A percentile compares a stretch with the other conserved stretches of the same genome.
Evolutionary conservation across 2,888 invertebrate species (phyloP).

Genomic region (Temnothorax ravouxi): DNA sequence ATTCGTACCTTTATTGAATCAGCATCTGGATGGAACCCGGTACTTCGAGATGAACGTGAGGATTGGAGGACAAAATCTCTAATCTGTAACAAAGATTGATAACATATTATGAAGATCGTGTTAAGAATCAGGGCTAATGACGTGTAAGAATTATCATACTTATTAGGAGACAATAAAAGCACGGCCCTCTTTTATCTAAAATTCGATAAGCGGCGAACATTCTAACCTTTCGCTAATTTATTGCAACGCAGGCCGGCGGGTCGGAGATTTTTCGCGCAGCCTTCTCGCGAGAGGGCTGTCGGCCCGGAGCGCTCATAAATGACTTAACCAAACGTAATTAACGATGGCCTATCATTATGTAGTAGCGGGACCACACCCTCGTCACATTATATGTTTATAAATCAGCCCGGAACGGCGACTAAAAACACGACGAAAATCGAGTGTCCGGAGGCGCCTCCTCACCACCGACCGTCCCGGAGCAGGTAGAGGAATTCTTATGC

Average conservation of each 20-base stretch:
- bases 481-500: slow-evolving; percentile 87
- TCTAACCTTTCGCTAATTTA: slow-evolving; percentile 71
- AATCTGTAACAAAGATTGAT: slow-evolving; percentile 46
- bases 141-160: slow-evolving; percentile 42
- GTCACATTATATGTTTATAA: slow-evolving; percentile 87
- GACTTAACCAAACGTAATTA: slow-evolving; percentile 85
- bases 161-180: slow-evolving; percentile 43
- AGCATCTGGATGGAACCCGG: not conserved
- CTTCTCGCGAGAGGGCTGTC: slow-evolving; percentile 52
- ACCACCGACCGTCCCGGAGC: slow-evolving; percentile 67
- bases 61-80: not conserved
- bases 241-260: slow-evolving; percentile 60
- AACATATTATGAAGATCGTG: slow-evolving; percentile 24
- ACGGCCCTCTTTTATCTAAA: slow-evolving; percentile 25
- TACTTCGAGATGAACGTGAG: not conserved
- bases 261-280: slow-evolving; percentile 71
- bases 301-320: slow-evolving; percentile 67
- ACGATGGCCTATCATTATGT: slow-evolving; percentile 86
- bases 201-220: slow-evolving; percentile 58
- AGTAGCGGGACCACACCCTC: slow-evolving; percentile 86
- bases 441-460: slow-evolving; percentile 69
- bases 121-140: slow-evolving; percentile 14
- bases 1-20: not conserved
- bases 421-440: slow-evolving; percentile 79
- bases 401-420: slow-evolving; percentile 82